Percentiles rank a stretch among this genome's conserved stretches.
Conservation (phyloP, 2,888 invertebrate species). For the Drosophila peninsularis region DNA sequence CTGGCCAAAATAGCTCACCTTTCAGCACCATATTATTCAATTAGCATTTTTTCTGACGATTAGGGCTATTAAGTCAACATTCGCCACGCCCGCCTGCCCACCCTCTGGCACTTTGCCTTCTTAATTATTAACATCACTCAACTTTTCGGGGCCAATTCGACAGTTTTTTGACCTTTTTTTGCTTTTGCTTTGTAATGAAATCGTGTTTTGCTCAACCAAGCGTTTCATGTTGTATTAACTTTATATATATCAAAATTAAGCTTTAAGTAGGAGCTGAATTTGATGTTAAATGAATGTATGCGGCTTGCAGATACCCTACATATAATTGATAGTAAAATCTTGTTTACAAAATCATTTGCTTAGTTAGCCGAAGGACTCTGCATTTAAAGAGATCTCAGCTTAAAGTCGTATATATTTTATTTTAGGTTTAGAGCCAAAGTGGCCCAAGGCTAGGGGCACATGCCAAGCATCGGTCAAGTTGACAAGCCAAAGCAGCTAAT, state of each 20-base stretch:
- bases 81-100: constrained; percentile 11
- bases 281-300: neutral
- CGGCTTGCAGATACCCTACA: neutral
- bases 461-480: constrained; percentile 20
- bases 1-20: no score
- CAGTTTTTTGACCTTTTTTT: constrained; percentile 3
- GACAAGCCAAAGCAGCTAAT: constrained; percentile 50
- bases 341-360: neutral
- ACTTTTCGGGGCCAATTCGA: constrained; percentile 25
- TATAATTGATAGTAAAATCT: no score
- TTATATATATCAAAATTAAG: neutral
- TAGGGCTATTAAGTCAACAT: constrained; percentile 13
- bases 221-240: constrained; percentile 11
- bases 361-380: neutral
- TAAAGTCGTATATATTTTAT: neutral
- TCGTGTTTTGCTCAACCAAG: constrained; percentile 51
- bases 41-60: constrained; percentile 32
- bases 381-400: neutral
- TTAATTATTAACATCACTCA: constrained; percentile 66
- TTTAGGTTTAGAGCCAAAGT: neutral
- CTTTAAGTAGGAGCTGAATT: neutral
- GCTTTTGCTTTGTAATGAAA: constrained; percentile 54
- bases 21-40: constrained; percentile 24
- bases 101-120: constrained; percentile 3
- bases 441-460: constrained; percentile 21